Percentiles rank a stretch among this genome's conserved stretches.
Evolutionary conservation across 2,113 vertebrate genomes (phyloP).

Genomic region (Odontophorus gujanensis): DNA sequence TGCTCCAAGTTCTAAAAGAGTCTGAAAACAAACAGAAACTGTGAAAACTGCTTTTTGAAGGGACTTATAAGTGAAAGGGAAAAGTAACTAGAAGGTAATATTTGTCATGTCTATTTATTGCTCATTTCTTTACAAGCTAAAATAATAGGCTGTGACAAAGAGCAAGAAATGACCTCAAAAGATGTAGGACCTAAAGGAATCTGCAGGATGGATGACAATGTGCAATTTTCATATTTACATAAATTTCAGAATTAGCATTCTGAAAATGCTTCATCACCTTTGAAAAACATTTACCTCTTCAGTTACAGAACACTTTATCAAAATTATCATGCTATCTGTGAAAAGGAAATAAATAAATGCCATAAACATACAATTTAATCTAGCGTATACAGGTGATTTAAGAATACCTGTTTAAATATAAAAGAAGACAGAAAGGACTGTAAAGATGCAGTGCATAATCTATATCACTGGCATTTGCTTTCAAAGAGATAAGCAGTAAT

Average conservation of each 20-base stretch:
- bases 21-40: constrained; percentile 73
- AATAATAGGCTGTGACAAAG: not conserved
- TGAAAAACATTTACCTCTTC: not conserved
- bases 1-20: constrained; percentile 90
- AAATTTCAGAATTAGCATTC: not conserved
- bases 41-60: not conserved
- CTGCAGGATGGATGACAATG: not conserved
- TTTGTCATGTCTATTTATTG: fast-evolving
- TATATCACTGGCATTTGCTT: not conserved
- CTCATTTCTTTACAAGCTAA: not conserved
- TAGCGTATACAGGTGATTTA: not conserved
- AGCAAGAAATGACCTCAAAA: not conserved
- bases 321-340: not conserved
- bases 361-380: not conserved
- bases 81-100: not conserved
- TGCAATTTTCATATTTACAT: not conserved
- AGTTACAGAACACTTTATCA: not conserved
- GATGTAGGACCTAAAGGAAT: not conserved
- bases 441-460: not conserved
- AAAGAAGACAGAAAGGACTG: not conserved
- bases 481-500: not conserved
- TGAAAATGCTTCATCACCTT: not conserved
- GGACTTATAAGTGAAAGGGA: not conserved
- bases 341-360: not conserved
- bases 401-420: not conserved